Evolutionary conservation across 2,113 vertebrate genomes (phyloP), one percentile per base, ranked within the genome.

Genomic region (Cricetomys ansorgei): DNA sequence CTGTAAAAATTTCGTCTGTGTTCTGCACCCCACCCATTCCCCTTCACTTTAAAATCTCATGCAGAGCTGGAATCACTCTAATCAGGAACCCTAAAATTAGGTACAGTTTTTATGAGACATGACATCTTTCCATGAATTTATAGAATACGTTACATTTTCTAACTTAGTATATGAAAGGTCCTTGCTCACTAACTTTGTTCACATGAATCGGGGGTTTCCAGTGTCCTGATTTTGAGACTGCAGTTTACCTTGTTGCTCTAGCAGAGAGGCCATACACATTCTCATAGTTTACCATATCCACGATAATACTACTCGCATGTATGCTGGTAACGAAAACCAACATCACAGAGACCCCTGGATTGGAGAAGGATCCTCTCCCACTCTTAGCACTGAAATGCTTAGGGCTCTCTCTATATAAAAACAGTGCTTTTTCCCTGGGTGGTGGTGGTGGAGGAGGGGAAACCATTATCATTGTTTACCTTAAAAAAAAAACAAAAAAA

Each of bases 1-100:
- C 94, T 93, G 95, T 96, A 92, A 96, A 94, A 97, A 92, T 75
- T 95, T 96, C 79, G 91, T 96, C 81, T 93, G 95, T 70, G 73
- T 96, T 95, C 87, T 89, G 84, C 48, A 95, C 96, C 67, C 81
- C 85, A 87, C 92, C 94, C 69, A 85, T 72, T 94, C 93, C 59
- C 80, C 79, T 50, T 96, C 92, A 65, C 45, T 3, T 95, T 92
- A 85, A 89, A 94, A 89, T 97, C 88, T 70, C 40, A 81, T 50
- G 88, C 89, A 92, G 90, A 80, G 43, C 64, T 96, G 94, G 64
- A 91, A 65, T 96, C 77, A 62, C 64, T 72, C 11, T 86, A 70
- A 90, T 81, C 65, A 94, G 91, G 69, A 84, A 93, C 70, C 92
- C 96, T 96, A 96, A 94, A 98, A 79, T 96, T 81, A 97, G 93